These are phyloP conservation scores for Scolopax rusticola DNA, from an alignment of 2,797 vertebrate species.

Conservation along the genomic window DNA sequence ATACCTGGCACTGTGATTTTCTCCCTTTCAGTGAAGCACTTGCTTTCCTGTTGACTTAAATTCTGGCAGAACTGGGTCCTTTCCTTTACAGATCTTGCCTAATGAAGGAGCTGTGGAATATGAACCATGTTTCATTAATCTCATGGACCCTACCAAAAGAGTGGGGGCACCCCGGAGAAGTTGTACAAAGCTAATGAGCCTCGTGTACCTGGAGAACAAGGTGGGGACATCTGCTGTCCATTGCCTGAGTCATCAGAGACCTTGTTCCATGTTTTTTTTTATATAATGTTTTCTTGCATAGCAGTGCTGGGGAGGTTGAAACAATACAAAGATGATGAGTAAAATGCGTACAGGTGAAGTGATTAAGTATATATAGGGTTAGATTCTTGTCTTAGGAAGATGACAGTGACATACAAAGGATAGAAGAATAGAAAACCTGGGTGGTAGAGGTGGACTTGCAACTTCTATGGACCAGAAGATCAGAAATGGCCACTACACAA, in stretches of 20 bases:
- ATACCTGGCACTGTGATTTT: not conserved
- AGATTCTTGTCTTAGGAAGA: not conserved
- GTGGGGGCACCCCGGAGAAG: not conserved
- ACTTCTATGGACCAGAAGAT: not conserved
- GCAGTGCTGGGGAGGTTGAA: not conserved
- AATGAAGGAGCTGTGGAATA: not conserved
- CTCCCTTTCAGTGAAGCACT: not conserved
- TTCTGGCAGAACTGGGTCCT: not conserved
- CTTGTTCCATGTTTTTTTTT: not conserved
- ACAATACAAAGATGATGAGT: not conserved
- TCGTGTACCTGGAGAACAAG: not conserved
- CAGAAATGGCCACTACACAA: not conserved
- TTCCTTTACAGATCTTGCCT: not conserved
- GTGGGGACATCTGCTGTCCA: not conserved
- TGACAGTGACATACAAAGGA: not conserved
- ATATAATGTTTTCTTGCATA: not conserved
- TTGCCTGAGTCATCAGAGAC: not conserved
- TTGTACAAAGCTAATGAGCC: not conserved
- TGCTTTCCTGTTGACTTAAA: not conserved
- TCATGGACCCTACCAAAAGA: not conserved
- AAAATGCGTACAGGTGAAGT: not conserved
- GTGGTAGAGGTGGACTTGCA: not conserved
- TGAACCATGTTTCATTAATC: not conserved
- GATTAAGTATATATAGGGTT: not conserved
- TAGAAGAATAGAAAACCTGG: not conserved